Evolutionary conservation across 2,113 vertebrate species (phyloP), one percentile per base, ranked within the genome.

Genomic region (Thunnus maccoyii): DNA sequence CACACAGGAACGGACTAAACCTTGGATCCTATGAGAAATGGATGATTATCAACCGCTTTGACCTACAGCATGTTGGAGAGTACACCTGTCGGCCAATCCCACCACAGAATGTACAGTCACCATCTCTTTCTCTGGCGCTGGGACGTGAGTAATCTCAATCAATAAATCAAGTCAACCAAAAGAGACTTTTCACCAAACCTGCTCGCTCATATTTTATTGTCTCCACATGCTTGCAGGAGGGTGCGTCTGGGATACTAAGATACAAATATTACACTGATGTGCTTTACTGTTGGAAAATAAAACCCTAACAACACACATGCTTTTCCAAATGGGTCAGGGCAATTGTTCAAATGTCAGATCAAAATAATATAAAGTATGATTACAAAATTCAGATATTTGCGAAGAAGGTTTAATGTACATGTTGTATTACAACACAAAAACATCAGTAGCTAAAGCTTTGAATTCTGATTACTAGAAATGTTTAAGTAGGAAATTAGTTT

Each of bases 61-160:
- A 94, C 88, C 77, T 67, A 66, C 89, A 92, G 58, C 92, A 95
- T 7, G 72, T 78, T 5, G 95, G 95, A 44, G 85, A 77, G 1
- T 96, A 95, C 91, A 89, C 83, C 73, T 96, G 95, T 80, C 91
- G 94, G 48, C 93, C 93, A 0, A 88, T 94, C 83, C 94, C 95
- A 6, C 94, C 93, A 0, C 93, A 94, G 84, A 95, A 94, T 27
- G 93, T 95, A 2, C 94, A 92, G 77, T 95, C 95, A 1, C 88
- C 92, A 0, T 63, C 90, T 1, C 44, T 95, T 52, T 61, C 75
- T 8, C 79, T 96, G 69, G 83, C 86, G 44, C 70, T 95, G 63
- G 95, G 95, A 67, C 56, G 95, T 95, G 58, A 94, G 95, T 93
- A 76, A 54, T 44, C 22, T 72, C 70, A 52, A 5, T 3, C 4